These are phyloP conservation scores for Stramonita haemastoma DNA, from an alignment of 2,888 invertebrate species.

Conservation along the genomic window DNA sequence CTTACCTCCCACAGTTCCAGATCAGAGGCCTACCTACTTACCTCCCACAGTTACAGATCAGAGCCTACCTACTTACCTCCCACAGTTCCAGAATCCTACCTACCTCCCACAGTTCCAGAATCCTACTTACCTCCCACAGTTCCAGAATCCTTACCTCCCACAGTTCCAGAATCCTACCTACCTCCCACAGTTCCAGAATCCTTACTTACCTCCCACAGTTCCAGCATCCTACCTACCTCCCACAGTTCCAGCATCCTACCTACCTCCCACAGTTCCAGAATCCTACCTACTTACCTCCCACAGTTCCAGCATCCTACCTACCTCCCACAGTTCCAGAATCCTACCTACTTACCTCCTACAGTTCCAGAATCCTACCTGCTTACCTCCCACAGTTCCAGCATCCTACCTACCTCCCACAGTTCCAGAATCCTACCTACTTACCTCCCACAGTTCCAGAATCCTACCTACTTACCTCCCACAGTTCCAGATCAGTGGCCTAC, in stretches of 20 bases:
- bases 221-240: no score
- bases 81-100: slow-evolving; percentile 5
- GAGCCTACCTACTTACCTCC: no score
- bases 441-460: slow-evolving; percentile 9
- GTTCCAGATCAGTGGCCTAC: slow-evolving; percentile 16
- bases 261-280: slow-evolving; percentile 6
- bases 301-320: no score
- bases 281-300: slow-evolving; percentile 17
- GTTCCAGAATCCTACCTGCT: slow-evolving; percentile 4
- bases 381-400: slow-evolving; percentile 13
- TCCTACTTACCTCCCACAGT: slow-evolving; percentile 15
- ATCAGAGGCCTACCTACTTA: no score
- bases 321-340: slow-evolving; percentile 9
- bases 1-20: slow-evolving; percentile 14
- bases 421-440: slow-evolving; percentile 8
- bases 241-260: slow-evolving; percentile 8
- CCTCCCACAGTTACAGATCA: slow-evolving; percentile 4
- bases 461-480: slow-evolving; percentile 17
- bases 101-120: slow-evolving; percentile 6
- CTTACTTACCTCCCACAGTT: slow-evolving; percentile 4
- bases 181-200: slow-evolving; percentile 9
- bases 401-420: slow-evolving; percentile 12
- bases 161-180: slow-evolving; percentile 8
- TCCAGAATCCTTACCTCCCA: not conserved
- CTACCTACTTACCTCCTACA: slow-evolving; percentile 15